Conservation (phyloP, 2,888 invertebrate genomes). For the Dioctria rufipes region DNA sequence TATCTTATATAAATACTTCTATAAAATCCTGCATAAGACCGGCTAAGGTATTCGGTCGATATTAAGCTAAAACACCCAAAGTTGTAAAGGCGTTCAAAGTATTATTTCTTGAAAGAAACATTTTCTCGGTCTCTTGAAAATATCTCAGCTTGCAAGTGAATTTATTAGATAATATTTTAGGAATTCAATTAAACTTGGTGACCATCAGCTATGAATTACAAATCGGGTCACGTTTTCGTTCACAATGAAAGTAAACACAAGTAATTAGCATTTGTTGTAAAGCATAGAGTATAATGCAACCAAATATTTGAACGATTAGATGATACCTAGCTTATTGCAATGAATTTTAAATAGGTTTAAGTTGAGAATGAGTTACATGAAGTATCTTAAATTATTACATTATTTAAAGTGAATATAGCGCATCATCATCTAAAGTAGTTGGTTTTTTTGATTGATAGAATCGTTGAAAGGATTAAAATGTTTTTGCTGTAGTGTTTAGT, state of each 20-base stretch:
- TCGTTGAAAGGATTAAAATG: no score
- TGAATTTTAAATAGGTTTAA: constrained; percentile 42
- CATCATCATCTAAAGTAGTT: not conserved
- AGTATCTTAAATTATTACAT: not conserved
- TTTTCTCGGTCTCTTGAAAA: not conserved
- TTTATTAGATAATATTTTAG: constrained; percentile 52
- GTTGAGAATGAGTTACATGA: constrained; percentile 15
- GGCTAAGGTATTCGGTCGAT: no score
- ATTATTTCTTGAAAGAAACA: constrained; percentile 15
- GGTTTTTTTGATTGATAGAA: no score
- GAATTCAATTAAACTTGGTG: constrained; percentile 52
- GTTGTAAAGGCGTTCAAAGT: constrained; percentile 14
- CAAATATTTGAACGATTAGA: constrained; percentile 40
- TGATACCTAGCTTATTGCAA: constrained; percentile 28
- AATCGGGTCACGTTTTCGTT: constrained; percentile 60
- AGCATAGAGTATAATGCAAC: constrained; percentile 13
- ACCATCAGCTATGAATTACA: constrained; percentile 58
- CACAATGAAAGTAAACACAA: constrained; percentile 38
- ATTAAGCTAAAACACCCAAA: not conserved
- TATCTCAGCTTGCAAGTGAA: constrained; percentile 16
- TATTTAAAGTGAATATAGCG: constrained; percentile 21
- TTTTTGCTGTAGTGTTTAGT: no score
- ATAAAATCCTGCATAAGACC: no score
- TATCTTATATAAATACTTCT: no score
- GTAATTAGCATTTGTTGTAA: constrained; percentile 51